A percentile compares a stretch with the other conserved stretches of the same genome.
Evolutionary conservation across 2,888 invertebrate species (phyloP).

Genomic region (Hirtodrosophila trivittata): DNA sequence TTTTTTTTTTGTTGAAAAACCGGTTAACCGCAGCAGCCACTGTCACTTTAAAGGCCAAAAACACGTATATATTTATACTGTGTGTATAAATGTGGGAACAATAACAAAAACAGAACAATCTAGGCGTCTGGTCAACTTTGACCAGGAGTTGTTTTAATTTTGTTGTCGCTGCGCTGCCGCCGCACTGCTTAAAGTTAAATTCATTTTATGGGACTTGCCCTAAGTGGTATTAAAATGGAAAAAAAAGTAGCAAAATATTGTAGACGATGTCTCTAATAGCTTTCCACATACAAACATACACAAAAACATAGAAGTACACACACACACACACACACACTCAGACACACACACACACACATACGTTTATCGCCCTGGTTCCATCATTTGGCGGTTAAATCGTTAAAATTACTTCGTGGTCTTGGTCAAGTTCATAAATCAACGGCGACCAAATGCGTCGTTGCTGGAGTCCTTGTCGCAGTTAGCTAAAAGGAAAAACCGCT

Average conservation of each 20-base stretch:
- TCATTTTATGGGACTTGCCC: constrained; percentile 53
- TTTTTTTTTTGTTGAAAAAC: no score
- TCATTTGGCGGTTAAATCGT: constrained; percentile 79
- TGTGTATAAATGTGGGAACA: no score
- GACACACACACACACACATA: constrained; percentile 12
- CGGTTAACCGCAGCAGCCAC: no score
- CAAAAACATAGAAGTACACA: constrained; percentile 16
- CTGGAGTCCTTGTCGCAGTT: constrained; percentile 50
- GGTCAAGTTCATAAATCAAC: constrained; percentile 81
- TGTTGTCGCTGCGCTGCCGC: constrained; percentile 19
- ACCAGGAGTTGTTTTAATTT: constrained; percentile 20
- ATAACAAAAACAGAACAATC: constrained; percentile 19
- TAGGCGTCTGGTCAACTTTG: constrained; percentile 29
- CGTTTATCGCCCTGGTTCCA: constrained; percentile 75
- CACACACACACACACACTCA: constrained; percentile 12
- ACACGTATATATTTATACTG: no score
- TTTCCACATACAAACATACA: constrained; percentile 53
- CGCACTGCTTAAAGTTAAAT: constrained; percentile 52
- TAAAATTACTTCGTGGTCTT: constrained; percentile 72
- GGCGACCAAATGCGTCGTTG: constrained; percentile 45
- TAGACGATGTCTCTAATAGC: constrained; percentile 60
- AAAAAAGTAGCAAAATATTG: constrained; percentile 32
- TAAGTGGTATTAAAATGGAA: constrained; percentile 63
- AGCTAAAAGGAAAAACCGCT: constrained; percentile 63
- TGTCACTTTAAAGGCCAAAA: background rate